Conservation (phyloP, 2,797 vertebrate genomes). For the Gobio occitaniae region DNA sequence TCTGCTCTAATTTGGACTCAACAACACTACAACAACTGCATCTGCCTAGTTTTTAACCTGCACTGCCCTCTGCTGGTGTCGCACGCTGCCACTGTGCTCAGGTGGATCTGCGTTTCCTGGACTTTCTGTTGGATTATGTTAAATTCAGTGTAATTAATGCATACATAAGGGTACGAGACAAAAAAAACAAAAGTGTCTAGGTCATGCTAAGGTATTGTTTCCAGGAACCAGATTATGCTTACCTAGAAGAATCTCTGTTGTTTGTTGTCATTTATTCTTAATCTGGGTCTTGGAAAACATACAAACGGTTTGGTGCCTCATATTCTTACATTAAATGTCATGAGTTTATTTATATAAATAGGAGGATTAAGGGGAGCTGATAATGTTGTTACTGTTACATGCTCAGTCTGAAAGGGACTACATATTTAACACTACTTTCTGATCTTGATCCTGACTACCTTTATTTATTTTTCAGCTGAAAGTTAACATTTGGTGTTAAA, state of each 20-base stretch:
- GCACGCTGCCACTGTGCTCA: conserved; percentile 48
- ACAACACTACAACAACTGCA: conserved; percentile 36
- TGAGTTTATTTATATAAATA: conserved; percentile 21
- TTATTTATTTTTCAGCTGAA: neutral
- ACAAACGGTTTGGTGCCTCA: conserved; percentile 15
- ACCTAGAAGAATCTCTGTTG: conserved; percentile 10
- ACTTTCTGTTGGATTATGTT: conserved; percentile 64
- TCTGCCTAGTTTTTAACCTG: conserved; percentile 47
- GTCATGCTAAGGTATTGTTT: conserved; percentile 34
- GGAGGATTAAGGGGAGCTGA: conserved; percentile 14
- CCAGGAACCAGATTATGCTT: conserved; percentile 23
- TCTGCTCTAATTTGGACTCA: conserved; percentile 29
- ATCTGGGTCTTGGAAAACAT: conserved; percentile 24
- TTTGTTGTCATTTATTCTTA: conserved; percentile 16
- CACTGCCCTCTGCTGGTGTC: conserved; percentile 50
- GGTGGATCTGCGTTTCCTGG: conserved; percentile 67
- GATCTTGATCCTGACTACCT: neutral
- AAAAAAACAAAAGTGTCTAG: conserved; percentile 19
- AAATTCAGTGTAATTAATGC: conserved; percentile 42
- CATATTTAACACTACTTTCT: conserved; percentile 31
- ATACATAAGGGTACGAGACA: conserved; percentile 16
- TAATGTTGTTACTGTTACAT: neutral
- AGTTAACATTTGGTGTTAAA: conserved; percentile 8
- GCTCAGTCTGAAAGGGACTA: conserved; percentile 39
- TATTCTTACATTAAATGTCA: conserved; percentile 4